These are phyloP conservation scores for Scolopax mira DNA, from an alignment of 2,113 vertebrate genomes.

Conservation along the genomic window DNA sequence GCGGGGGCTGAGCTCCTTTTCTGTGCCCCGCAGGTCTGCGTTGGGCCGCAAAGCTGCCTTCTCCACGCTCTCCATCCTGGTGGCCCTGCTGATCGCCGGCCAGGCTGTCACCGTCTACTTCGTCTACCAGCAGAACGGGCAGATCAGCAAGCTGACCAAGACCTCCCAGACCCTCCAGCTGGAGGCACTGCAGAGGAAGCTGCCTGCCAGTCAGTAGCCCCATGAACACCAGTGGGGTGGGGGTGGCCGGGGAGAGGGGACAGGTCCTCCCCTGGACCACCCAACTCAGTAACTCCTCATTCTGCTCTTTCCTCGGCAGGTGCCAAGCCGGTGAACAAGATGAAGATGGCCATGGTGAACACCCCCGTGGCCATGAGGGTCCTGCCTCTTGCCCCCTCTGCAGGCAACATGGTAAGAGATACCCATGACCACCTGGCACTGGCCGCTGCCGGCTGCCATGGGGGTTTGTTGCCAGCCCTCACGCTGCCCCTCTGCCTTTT, in stretches of 20 bases:
- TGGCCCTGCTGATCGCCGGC: slow-evolving; percentile 84
- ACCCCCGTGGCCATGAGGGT: slow-evolving; percentile 68
- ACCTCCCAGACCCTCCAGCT: slow-evolving; percentile 75
- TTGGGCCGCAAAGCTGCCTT: slow-evolving; percentile 71
- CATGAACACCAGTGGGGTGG: fast-evolving
- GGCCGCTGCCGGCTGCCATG: neutral
- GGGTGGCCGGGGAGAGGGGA: neutral
- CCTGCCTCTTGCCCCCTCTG: neutral
- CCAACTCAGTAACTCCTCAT: fast-evolving
- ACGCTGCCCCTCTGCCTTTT: neutral
- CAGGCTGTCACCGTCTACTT: slow-evolving; percentile 88
- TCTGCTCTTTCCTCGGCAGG: neutral
- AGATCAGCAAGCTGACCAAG: slow-evolving; percentile 80
- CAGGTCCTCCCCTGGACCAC: fast-evolving
- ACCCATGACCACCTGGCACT: fast-evolving
- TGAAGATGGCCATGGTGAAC: slow-evolving; percentile 70
- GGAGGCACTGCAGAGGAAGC: slow-evolving; percentile 71
- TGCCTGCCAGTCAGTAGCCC: slow-evolving; percentile 71
- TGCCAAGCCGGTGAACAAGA: slow-evolving; percentile 23
- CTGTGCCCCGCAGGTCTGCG: neutral
- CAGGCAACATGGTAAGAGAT: neutral
- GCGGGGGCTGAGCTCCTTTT: neutral
- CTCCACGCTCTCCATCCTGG: slow-evolving; percentile 81
- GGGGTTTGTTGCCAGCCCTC: neutral
- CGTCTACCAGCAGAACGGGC: slow-evolving; percentile 80